A percentile compares a stretch with the other conserved stretches of the same genome.
Evolutionary conservation across 1,140 invertebrate species (phyloP).

Genomic region (Archivesica marissinica): DNA sequence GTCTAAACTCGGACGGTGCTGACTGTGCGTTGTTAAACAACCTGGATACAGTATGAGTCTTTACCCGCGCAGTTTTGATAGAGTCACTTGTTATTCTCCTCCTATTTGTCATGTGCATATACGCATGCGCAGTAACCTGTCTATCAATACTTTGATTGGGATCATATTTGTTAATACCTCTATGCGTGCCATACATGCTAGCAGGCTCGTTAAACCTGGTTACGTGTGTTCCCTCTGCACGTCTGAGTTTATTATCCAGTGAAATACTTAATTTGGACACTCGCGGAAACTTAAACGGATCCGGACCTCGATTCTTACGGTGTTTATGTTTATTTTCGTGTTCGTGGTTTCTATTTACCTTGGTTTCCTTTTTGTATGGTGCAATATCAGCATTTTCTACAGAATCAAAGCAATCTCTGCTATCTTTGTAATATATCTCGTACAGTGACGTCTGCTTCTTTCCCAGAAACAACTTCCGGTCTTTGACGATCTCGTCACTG

Average conservation of each 20-base stretch:
- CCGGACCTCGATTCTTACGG: neutral
- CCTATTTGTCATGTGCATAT: conserved; percentile 1
- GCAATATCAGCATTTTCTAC: neutral
- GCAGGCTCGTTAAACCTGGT: conserved; percentile 56
- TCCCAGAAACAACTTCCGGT: conserved; percentile 54
- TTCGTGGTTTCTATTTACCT: neutral
- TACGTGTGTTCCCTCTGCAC: neutral
- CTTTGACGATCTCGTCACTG: conserved; percentile 61
- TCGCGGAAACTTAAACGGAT: conserved; percentile 10
- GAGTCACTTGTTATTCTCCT: neutral
- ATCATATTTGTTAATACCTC: neutral
- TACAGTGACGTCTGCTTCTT: conserved; percentile 54
- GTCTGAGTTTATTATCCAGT: conserved; percentile 24
- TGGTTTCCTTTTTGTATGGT: neutral
- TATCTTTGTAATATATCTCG: conserved; percentile 59
- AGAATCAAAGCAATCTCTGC: neutral
- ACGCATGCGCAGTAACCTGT: conserved; percentile 7
- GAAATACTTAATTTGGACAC: conserved; percentile 44
- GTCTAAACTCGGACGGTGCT: conserved; percentile 19
- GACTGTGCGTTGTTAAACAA: conserved; percentile 15
- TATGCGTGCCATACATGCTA: neutral
- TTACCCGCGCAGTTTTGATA: neutral
- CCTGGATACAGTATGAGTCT: conserved; percentile 17
- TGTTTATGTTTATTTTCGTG: neutral
- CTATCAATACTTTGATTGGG: neutral